These are phyloP conservation scores for Amphipyra tragopoginis DNA, from an alignment of 2,888 invertebrate species.

Conservation along the genomic window DNA sequence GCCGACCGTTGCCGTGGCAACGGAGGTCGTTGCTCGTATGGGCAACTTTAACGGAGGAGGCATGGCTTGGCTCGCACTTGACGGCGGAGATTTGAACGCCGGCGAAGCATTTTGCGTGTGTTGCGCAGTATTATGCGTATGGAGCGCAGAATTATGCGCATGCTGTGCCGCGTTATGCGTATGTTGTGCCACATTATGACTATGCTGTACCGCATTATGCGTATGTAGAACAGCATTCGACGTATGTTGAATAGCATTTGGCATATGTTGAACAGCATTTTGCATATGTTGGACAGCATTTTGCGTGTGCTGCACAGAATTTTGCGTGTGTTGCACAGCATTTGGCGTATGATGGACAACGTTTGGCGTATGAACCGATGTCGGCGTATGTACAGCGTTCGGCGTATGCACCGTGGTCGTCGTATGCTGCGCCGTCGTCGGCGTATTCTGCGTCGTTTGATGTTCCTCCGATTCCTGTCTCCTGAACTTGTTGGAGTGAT, in stretches of 20 bases:
- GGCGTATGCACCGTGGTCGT: not conserved
- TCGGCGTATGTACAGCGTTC: slow-evolving; percentile 24
- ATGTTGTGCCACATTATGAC: slow-evolving; percentile 9
- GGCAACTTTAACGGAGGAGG: slow-evolving; percentile 81
- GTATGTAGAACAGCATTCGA: slow-evolving; percentile 3
- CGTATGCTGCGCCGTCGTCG: slow-evolving; percentile 20
- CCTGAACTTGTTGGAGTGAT: slow-evolving; percentile 66
- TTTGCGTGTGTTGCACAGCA: slow-evolving; percentile 26
- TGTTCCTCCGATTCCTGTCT: slow-evolving; percentile 39
- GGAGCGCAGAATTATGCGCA: slow-evolving; percentile 13
- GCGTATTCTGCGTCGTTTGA: slow-evolving; percentile 47
- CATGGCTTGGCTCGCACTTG: slow-evolving; percentile 66
- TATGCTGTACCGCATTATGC: slow-evolving; percentile 20
- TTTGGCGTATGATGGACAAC: slow-evolving; percentile 26
- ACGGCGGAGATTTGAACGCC: slow-evolving; percentile 28
- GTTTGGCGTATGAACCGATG: slow-evolving; percentile 16
- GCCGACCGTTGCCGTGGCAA: slow-evolving; percentile 83
- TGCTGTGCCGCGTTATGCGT: slow-evolving; percentile 2
- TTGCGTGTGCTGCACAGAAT: slow-evolving; percentile 27
- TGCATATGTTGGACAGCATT: slow-evolving; percentile 19
- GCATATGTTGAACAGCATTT: slow-evolving; percentile 8
- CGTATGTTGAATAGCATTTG: slow-evolving; percentile 25
- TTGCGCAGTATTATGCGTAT: slow-evolving; percentile 54
- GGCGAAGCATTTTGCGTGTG: slow-evolving; percentile 35
- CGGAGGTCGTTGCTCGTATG: slow-evolving; percentile 71